Conservation (phyloP, 1,140 invertebrate genomes). For the Drosophila sucinea region DNA sequence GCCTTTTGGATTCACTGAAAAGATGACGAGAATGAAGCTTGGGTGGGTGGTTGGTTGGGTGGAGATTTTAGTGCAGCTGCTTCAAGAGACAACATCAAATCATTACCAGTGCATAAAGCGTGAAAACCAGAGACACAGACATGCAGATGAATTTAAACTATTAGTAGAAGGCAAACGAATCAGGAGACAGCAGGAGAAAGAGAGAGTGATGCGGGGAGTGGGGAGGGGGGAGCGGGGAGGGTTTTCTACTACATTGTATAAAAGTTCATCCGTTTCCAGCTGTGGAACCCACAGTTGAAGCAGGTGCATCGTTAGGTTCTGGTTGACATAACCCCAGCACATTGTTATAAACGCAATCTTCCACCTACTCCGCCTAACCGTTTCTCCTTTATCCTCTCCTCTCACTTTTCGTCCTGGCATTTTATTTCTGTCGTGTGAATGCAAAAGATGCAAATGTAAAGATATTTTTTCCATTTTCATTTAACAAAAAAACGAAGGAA, state of each 20-base stretch:
- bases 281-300: constrained; percentile 16
- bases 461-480: constrained; percentile 73
- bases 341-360: constrained; percentile 68
- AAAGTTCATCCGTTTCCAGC: constrained; percentile 7
- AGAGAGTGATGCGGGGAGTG: background rate
- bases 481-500: constrained; percentile 21
- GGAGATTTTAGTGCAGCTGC: constrained; percentile 5
- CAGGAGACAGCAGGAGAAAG: background rate
- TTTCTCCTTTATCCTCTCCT: background rate
- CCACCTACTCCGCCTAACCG: constrained; percentile 9
- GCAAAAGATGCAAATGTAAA: constrained; percentile 76
- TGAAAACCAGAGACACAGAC: constrained; percentile 68
- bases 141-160: constrained; percentile 76
- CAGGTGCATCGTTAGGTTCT: constrained; percentile 33
- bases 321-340: constrained; percentile 59
- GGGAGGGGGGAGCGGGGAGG: constrained; percentile 15
- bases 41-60: background rate
- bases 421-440: constrained; percentile 62
- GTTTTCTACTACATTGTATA: background rate
- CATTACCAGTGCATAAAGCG: constrained; percentile 77
- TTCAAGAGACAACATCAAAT: constrained; percentile 64
- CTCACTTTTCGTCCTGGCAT: constrained; percentile 25
- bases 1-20: constrained; percentile 5
- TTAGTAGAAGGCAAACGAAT: constrained; percentile 43
- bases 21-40: background rate